phyloP scores from a whole-genome alignment of 2,888 invertebrate genomes.

The Platycnemis pennipes region DNA sequence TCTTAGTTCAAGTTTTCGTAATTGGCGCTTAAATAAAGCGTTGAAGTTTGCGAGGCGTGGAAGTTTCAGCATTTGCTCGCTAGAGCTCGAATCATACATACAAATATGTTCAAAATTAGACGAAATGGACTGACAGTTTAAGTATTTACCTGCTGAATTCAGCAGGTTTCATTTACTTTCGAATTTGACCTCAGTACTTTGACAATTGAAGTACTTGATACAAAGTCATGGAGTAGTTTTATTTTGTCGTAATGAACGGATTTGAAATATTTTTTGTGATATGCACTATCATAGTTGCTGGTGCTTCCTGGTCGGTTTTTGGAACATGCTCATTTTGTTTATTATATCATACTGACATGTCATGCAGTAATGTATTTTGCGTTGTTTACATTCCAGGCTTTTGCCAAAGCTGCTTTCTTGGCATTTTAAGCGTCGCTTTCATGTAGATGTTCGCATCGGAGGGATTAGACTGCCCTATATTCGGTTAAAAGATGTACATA shows the following conservation, averaged over 20 bases:
- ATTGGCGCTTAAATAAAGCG: not conserved
- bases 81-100: not conserved
- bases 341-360: conserved; percentile 73
- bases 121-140: not conserved
- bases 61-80: not conserved
- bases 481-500: conserved; percentile 88
- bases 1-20: not conserved
- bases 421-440: conserved; percentile 89
- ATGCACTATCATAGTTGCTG: conserved; percentile 81
- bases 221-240: not conserved
- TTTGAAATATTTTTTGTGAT: conserved; percentile 77
- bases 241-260: conserved; percentile 78
- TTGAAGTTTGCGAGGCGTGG: no score
- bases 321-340: conserved; percentile 71
- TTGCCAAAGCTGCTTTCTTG: conserved; percentile 89
- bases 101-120: conserved; percentile 55
- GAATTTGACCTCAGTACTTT: not conserved
- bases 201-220: not conserved
- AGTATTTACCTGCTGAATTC: not conserved
- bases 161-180: not conserved
- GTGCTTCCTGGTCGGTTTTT: conserved; percentile 83
- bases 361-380: conserved; percentile 75
- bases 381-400: conserved; percentile 82
- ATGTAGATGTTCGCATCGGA: conserved; percentile 89
- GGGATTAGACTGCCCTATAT: conserved; percentile 91